phyloP scores from a whole-genome alignment of 2,888 invertebrate species.

The Lasioglossum oenotherae region DNA sequence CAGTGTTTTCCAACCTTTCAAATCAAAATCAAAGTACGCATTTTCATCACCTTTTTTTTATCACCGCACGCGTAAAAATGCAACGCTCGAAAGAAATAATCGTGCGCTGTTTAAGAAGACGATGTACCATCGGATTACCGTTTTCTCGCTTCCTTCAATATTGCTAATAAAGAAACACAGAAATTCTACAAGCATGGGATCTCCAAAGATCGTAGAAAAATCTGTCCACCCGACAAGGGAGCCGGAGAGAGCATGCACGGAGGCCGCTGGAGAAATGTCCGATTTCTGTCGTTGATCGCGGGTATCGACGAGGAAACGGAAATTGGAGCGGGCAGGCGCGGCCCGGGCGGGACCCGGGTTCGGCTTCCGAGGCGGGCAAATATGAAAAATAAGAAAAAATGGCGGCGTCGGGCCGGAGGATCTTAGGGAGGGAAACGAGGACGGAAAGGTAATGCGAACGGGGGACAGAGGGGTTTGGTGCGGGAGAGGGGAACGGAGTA shows the following conservation, averaged over 20 bases:
- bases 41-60: no score
- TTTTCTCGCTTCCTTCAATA: no score
- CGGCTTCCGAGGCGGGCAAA: background rate
- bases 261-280: background rate
- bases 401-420: background rate
- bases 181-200: no score
- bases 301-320: conserved; percentile 2
- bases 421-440: background rate
- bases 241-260: background rate
- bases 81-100: no score
- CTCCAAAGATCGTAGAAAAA: no score
- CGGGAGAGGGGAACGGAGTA: conserved; percentile 24
- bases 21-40: no score
- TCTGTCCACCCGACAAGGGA: no score
- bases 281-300: background rate
- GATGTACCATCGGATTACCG: no score
- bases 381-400: conserved; percentile 12
- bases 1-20: no score
- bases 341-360: background rate
- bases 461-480: background rate
- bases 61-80: no score
- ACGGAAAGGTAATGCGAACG: conserved; percentile 9
- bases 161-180: no score
- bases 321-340: background rate
- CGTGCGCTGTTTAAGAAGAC: no score